Evolutionary conservation across 2,113 vertebrate species (phyloP).

Genomic region (Andinoacara biseriatus): DNA sequence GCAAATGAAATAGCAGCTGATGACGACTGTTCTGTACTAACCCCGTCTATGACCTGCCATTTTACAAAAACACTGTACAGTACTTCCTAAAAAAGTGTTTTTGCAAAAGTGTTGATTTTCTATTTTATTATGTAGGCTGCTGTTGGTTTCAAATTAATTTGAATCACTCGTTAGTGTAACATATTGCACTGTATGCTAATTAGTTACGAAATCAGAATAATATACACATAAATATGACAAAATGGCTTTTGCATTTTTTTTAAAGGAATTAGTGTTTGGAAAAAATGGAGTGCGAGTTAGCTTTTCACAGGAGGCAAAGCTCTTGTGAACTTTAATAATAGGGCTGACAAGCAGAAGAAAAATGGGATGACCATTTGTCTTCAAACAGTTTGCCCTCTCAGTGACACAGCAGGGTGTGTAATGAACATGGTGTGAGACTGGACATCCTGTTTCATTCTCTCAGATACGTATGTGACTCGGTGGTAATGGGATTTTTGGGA

Average conservation of each 20-base stretch:
- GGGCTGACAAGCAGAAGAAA: slow-evolving; percentile 51
- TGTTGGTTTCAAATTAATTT: not conserved
- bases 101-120: not conserved
- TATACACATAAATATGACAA: not conserved
- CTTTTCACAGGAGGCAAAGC: slow-evolving; percentile 33
- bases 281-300: slow-evolving; percentile 1
- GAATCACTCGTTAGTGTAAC: not conserved
- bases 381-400: slow-evolving; percentile 32
- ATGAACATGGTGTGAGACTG: slow-evolving; percentile 64
- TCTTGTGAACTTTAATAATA: slow-evolving; percentile 53
- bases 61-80: not conserved
- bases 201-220: not conserved
- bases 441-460: slow-evolving; percentile 52
- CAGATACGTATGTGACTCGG: slow-evolving; percentile 45
- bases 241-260: not conserved
- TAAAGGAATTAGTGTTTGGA: not conserved
- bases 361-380: slow-evolving; percentile 66
- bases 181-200: not conserved
- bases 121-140: not conserved
- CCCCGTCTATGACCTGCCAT: not conserved
- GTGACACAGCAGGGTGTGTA: slow-evolving; percentile 56
- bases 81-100: not conserved
- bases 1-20: not conserved
- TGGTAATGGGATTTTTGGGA: slow-evolving; percentile 69
- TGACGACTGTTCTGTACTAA: slow-evolving; percentile 6